Percentiles rank a stretch among this genome's conserved stretches.
Evolutionary conservation across 2,113 vertebrate genomes (phyloP).

Genomic region (Ciconia boyciana): DNA sequence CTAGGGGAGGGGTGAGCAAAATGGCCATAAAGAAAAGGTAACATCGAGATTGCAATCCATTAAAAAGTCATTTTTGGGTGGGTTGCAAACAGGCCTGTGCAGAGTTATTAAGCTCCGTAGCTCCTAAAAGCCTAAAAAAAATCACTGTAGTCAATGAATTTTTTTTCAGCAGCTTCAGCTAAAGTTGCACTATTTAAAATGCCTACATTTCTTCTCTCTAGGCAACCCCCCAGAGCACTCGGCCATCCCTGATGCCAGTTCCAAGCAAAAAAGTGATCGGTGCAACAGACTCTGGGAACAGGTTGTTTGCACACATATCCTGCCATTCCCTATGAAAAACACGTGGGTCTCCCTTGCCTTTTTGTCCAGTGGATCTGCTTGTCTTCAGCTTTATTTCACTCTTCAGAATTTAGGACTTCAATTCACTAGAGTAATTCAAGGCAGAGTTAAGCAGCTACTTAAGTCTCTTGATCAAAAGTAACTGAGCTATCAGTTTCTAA

Average conservation of each 20-base stretch:
- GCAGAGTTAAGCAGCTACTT: not conserved
- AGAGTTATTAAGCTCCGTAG: not conserved
- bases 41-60: not conserved
- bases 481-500: not conserved
- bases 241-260: not conserved
- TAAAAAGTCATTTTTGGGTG: not conserved
- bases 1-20: not conserved
- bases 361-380: not conserved
- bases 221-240: not conserved
- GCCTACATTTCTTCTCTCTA: not conserved
- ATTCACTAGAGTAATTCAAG: not conserved
- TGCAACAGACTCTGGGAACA: not conserved
- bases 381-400: not conserved
- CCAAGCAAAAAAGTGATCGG: not conserved
- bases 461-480: not conserved
- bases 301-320: not conserved
- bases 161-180: not conserved
- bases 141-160: not conserved
- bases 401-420: not conserved
- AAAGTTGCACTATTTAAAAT: slow-evolving; percentile 33
- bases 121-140: not conserved
- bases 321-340: not conserved
- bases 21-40: not conserved
- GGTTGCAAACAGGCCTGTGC: not conserved
- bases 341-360: fast-evolving